Evolutionary conservation across 2,888 invertebrate species (phyloP).

Genomic region (Orthosia cruda): DNA sequence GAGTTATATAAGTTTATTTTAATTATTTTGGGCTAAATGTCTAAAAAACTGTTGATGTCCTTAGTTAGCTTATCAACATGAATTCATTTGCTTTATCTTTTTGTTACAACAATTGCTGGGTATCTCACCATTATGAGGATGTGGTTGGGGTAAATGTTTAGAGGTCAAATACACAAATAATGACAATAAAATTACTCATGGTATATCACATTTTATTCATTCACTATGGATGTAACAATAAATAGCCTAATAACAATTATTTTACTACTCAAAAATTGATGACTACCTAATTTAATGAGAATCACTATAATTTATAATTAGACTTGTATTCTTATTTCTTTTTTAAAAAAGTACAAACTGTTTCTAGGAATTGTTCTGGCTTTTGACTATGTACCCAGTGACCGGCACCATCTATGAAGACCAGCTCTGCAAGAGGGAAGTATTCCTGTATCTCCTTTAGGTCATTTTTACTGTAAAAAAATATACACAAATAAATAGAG

Average conservation of each 20-base stretch:
- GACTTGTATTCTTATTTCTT: constrained; percentile 77
- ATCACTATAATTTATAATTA: constrained; percentile 72
- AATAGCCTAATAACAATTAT: constrained; percentile 61
- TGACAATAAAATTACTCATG: constrained; percentile 3
- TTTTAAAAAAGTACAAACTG: constrained; percentile 93
- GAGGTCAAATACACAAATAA: constrained; percentile 21
- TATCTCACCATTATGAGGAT: constrained; percentile 28
- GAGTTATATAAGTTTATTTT: background rate
- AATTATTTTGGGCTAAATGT: background rate
- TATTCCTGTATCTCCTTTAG: constrained; percentile 93
- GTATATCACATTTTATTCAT: constrained; percentile 58
- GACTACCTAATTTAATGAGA: constrained; percentile 53
- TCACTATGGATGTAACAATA: constrained; percentile 54
- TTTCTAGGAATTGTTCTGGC: constrained; percentile 94
- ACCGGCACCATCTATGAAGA: constrained; percentile 95
- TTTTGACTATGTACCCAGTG: constrained; percentile 99
- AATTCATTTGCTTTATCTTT: constrained; percentile 3
- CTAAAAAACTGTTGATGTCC: background rate
- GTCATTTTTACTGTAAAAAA: constrained; percentile 89
- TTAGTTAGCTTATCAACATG: background rate
- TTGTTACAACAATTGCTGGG: background rate
- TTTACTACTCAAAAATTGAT: constrained; percentile 63
- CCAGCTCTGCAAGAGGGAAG: constrained; percentile 94
- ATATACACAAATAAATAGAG: background rate
- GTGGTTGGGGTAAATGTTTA: constrained; percentile 26